Conservation (phyloP, 2,797 vertebrate genomes). For the Chaenodraco wilsoni region DNA sequence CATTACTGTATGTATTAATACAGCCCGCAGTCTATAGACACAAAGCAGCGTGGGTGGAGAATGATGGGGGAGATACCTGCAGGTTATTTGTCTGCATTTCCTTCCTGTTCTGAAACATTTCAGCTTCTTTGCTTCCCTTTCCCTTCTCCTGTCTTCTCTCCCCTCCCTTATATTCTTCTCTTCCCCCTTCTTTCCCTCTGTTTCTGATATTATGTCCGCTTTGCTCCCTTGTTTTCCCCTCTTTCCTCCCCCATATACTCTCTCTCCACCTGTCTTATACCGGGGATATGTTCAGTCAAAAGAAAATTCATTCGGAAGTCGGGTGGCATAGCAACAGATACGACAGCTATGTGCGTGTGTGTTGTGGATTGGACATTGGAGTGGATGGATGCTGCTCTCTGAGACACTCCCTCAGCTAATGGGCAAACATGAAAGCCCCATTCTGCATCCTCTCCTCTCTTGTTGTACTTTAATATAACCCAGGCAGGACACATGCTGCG, state of each 20-base stretch:
- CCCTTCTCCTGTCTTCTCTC: not conserved
- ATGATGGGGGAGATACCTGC: constrained; percentile 19
- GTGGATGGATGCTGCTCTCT: constrained; percentile 43
- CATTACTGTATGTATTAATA: constrained; percentile 55
- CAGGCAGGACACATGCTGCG: not conserved
- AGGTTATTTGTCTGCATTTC: constrained; percentile 33
- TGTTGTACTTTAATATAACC: constrained; percentile 9
- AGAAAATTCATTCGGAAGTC: constrained; percentile 60
- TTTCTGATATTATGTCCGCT: not conserved
- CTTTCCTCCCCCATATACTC: not conserved
- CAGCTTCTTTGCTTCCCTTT: not conserved
- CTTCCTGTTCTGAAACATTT: not conserved
- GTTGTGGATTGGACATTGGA: constrained; percentile 38
- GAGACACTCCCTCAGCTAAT: constrained; percentile 41
- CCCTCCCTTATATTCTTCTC: not conserved
- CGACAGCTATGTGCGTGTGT: constrained; percentile 31
- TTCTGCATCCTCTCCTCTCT: constrained; percentile 3
- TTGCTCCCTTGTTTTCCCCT: not conserved
- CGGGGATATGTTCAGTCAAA: constrained; percentile 36
- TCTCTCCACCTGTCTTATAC: constrained; percentile 6
- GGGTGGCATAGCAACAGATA: constrained; percentile 71
- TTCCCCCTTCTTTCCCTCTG: not conserved
- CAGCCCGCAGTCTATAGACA: constrained; percentile 35
- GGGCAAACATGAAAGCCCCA: constrained; percentile 32
- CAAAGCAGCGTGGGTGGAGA: constrained; percentile 17